phyloP scores from a whole-genome alignment of 2,797 vertebrate genomes.

The Pagetopsis macropterus region DNA sequence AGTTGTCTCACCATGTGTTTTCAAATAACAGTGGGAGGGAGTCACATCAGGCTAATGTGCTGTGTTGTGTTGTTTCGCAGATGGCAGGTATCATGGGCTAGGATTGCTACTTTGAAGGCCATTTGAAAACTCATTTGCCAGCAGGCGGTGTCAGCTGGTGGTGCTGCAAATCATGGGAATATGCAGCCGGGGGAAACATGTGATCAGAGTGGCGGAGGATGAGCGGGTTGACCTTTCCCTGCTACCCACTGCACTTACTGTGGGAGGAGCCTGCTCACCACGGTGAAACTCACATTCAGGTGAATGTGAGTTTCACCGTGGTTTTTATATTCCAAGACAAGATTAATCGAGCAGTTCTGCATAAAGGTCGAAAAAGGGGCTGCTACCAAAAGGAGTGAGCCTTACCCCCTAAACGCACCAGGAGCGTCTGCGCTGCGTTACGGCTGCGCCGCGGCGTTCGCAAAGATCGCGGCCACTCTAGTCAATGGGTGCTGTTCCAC shows the following conservation, averaged over 20 bases:
- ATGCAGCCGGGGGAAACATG: constrained; percentile 11
- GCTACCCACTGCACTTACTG: neutral
- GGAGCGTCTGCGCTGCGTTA: no score
- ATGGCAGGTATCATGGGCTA: constrained; percentile 11
- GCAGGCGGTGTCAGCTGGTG: constrained; percentile 3
- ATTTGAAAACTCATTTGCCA: constrained; percentile 9
- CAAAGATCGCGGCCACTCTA: no score
- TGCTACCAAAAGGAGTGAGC: no score
- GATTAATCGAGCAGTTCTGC: neutral
- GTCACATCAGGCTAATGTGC: constrained; percentile 1
- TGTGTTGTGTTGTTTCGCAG: neutral
- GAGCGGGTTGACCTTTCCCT: constrained; percentile 14
- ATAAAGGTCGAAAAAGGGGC: neutral
- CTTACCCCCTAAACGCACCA: no score
- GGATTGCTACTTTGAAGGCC: constrained; percentile 21
- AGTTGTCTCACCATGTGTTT: neutral
- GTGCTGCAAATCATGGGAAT: constrained; percentile 1
- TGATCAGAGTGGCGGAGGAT: constrained; percentile 7
- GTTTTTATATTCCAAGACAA: neutral
- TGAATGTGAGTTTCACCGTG: no score
- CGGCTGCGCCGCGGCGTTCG: no score
- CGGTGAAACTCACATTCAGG: neutral
- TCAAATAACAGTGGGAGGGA: neutral
- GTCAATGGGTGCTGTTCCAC: no score
- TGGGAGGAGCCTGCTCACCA: constrained; percentile 1